Percentiles rank a stretch among this genome's conserved stretches.
These are phyloP conservation scores for Apantesis nais DNA, from an alignment of 2,888 invertebrate species.

Conservation along the genomic window DNA sequence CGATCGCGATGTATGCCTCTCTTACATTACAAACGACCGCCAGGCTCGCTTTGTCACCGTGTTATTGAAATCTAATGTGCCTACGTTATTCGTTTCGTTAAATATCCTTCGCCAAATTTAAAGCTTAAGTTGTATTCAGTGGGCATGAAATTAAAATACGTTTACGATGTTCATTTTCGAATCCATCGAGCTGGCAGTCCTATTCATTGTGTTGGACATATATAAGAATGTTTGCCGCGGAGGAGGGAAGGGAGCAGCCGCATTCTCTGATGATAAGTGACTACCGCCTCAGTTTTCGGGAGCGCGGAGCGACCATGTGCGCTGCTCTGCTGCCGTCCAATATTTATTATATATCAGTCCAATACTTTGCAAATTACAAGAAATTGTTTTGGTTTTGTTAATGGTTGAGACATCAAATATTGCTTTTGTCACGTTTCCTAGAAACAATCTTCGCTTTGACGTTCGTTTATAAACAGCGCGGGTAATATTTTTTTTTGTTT, in stretches of 20 bases:
- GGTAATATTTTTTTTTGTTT: neutral
- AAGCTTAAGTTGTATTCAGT: conserved; percentile 1
- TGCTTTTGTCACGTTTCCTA: neutral
- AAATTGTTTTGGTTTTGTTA: no score
- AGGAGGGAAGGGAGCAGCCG: no score
- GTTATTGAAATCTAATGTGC: neutral
- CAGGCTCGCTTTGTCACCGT: neutral
- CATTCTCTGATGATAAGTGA: no score
- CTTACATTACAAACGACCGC: neutral
- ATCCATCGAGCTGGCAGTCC: neutral
- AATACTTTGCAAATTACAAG: no score
- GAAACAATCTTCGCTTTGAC: neutral
- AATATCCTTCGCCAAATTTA: neutral
- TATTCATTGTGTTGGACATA: no score
- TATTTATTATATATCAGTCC: no score
- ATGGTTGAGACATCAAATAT: neutral
- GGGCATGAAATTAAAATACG: neutral
- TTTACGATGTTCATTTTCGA: neutral
- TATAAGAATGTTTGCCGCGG: no score
- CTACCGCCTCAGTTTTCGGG: no score
- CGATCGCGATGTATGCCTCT: neutral
- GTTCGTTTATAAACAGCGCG: neutral
- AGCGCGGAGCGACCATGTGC: no score
- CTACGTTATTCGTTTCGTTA: neutral
- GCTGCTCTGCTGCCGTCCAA: no score